Conservation (phyloP, 2,888 invertebrate genomes). For the Acanthosepion pharaonis region DNA sequence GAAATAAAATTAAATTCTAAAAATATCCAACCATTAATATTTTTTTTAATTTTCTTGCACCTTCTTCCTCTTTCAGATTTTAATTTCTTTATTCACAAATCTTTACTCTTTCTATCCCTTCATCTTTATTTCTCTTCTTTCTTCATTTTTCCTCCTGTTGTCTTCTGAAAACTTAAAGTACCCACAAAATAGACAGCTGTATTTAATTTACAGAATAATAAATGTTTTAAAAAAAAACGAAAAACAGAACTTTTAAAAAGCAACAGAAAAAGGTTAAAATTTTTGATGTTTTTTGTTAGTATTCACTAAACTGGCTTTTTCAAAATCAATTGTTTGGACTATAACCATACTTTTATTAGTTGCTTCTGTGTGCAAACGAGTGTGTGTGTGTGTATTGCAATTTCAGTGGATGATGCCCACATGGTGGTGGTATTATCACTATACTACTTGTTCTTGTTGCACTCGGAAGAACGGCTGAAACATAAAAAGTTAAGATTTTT, state of each 20-base stretch:
- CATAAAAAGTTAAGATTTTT: not conserved
- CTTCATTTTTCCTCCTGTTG: no score
- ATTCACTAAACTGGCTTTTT: not conserved
- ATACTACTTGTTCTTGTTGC: not conserved
- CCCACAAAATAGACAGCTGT: not conserved
- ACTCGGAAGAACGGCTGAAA: not conserved
- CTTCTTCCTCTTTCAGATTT: not conserved
- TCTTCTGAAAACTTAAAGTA: no score
- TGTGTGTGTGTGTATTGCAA: not conserved
- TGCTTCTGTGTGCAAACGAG: no score
- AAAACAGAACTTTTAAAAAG: not conserved
- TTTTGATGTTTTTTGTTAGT: not conserved
- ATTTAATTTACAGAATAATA: not conserved
- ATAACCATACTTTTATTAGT: not conserved
- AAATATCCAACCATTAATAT: not conserved
- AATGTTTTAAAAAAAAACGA: not conserved
- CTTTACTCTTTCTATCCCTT: not conserved
- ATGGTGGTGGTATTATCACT: not conserved
- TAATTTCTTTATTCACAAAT: not conserved
- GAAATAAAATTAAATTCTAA: not conserved
- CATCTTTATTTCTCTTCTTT: no score
- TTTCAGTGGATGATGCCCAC: constrained; percentile 17
- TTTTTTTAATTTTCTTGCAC: no score
- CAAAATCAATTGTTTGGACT: not conserved
- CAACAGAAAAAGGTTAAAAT: not conserved